phyloP scores from a whole-genome alignment of 2,797 vertebrate species.

The Garrulus glandarius region DNA sequence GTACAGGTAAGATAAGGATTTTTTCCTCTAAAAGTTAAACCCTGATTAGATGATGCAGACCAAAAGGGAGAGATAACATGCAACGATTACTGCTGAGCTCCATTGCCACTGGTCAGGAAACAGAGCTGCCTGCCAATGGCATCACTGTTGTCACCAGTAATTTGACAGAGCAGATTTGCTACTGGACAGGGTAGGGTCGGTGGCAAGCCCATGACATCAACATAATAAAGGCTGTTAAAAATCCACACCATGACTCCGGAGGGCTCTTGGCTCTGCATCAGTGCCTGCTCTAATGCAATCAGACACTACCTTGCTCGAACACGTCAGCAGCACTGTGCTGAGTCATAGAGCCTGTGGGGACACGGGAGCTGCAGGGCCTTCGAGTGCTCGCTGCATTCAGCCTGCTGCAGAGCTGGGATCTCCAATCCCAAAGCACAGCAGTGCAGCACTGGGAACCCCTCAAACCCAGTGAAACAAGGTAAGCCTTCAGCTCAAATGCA shows the following conservation, averaged over 20 bases:
- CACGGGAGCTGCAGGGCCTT: background rate
- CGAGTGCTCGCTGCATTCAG: background rate
- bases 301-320: conserved; percentile 14
- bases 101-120: background rate
- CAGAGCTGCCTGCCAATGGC: conserved; percentile 24
- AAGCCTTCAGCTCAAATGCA: background rate
- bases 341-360: conserved; percentile 59
- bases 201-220: background rate
- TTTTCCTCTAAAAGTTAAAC: background rate
- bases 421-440: background rate
- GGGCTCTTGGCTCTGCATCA: background rate
- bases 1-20: background rate
- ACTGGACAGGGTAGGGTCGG: background rate
- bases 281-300: background rate
- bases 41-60: background rate
- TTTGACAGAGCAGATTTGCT: background rate
- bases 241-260: background rate
- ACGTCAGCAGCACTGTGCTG: conserved; percentile 49
- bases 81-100: background rate
- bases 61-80: background rate
- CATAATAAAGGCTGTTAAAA: background rate
- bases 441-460: background rate
- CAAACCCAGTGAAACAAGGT: background rate
- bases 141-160: conserved; percentile 30
- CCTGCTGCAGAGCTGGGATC: background rate